A percentile compares a stretch with the other conserved stretches of the same genome.
Conservation (phyloP, 2,888 invertebrate genomes). For the Diarsia rubi region DNA sequence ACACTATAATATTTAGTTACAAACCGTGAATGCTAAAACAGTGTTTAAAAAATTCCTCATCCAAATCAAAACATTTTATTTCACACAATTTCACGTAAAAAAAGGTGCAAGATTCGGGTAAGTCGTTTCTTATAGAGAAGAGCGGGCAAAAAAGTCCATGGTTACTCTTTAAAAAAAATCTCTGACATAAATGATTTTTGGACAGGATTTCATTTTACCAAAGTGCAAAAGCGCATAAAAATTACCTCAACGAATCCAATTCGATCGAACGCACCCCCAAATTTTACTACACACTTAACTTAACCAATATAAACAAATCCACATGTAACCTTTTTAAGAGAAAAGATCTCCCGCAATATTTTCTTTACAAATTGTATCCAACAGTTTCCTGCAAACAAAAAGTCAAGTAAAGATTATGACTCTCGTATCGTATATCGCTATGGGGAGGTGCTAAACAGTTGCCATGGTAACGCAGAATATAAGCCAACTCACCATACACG, state of each 20-base stretch:
- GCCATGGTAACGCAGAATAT: slow-evolving; percentile 57
- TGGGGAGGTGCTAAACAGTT: slow-evolving; percentile 51
- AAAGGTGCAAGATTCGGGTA: too few relatives aligned
- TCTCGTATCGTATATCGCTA: slow-evolving; percentile 36
- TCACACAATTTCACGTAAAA: too few relatives aligned
- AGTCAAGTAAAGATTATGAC: slow-evolving; percentile 58
- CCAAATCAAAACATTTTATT: too few relatives aligned
- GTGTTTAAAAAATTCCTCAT: too few relatives aligned
- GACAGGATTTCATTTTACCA: slow-evolving; percentile 18
- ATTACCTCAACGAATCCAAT: not conserved
- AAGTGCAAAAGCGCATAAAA: slow-evolving; percentile 38
- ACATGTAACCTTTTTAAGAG: slow-evolving; percentile 28
- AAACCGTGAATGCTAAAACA: too few relatives aligned
- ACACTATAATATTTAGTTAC: too few relatives aligned
- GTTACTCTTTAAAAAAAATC: too few relatives aligned
- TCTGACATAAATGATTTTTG: not conserved
- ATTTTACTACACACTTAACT: slow-evolving; percentile 29
- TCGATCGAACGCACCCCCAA: slow-evolving; percentile 15
- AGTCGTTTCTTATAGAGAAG: too few relatives aligned
- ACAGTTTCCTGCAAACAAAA: slow-evolving; percentile 44
- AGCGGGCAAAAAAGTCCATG: too few relatives aligned
- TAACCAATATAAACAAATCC: slow-evolving; percentile 28
- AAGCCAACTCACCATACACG: slow-evolving; percentile 59
- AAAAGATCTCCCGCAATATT: slow-evolving; percentile 39
- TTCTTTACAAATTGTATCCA: slow-evolving; percentile 53